Conservation (phyloP, 1,140 invertebrate species). For the Epicauta chinensis region DNA sequence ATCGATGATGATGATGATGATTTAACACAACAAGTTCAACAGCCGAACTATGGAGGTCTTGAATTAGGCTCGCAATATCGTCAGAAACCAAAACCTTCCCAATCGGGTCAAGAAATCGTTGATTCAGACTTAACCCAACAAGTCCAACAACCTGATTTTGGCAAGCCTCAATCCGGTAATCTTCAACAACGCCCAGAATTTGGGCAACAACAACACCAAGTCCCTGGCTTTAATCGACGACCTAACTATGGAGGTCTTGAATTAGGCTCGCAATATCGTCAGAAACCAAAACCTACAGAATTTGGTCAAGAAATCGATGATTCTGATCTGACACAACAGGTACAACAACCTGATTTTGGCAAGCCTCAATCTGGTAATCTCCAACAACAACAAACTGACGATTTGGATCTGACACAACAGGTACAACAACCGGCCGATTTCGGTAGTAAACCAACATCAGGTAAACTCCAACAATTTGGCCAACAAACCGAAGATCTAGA, state of each 20-base stretch:
- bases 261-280: too few relatives aligned
- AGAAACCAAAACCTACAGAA: neutral
- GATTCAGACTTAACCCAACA: constrained; percentile 3
- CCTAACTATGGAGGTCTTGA: neutral
- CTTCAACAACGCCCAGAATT: neutral
- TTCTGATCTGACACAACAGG: constrained; percentile 8
- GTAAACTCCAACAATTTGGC: constrained; percentile 8
- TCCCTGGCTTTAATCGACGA: neutral
- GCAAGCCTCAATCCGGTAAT: neutral
- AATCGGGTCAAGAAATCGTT: neutral
- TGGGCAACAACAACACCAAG: constrained; percentile 1
- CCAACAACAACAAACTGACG: constrained; percentile 12
- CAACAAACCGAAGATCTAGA: constrained; percentile 17
- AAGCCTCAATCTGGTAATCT: constrained; percentile 1
- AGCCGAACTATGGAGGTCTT: neutral
- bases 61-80: neutral
- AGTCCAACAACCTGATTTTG: constrained; percentile 1
- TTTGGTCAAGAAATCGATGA: neutral
- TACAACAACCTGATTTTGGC: neutral
- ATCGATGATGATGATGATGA: neutral
- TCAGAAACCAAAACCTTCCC: neutral
- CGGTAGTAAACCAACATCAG: neutral
- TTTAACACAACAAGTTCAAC: neutral
- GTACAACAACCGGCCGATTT: constrained; percentile 11
- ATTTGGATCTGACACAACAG: constrained; percentile 11